These are phyloP conservation scores for Moxostoma hubbsi DNA, from an alignment of 2,797 vertebrate species.

Conservation along the genomic window DNA sequence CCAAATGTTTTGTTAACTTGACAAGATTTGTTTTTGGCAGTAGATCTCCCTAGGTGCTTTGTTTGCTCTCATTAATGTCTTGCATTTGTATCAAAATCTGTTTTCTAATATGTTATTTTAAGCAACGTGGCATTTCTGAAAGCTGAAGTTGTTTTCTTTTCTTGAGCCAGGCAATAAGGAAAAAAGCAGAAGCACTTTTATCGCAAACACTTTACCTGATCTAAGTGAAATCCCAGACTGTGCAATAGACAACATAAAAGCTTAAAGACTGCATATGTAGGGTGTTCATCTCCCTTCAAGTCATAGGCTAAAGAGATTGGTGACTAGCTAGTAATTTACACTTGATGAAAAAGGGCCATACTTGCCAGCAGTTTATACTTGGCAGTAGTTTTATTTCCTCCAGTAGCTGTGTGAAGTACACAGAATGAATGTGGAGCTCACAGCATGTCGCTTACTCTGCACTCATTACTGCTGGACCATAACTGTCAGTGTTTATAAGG, in stretches of 20 bases:
- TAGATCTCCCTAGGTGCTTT: slow-evolving; percentile 5
- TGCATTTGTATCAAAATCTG: slow-evolving; percentile 15
- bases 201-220: background rate
- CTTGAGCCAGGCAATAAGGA: background rate
- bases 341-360: slow-evolving; percentile 32
- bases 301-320: slow-evolving; percentile 19
- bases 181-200: background rate
- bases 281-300: slow-evolving; percentile 53
- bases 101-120: slow-evolving; percentile 13
- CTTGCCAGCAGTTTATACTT: background rate
- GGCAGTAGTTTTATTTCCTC: slow-evolving; percentile 10
- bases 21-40: slow-evolving; percentile 19
- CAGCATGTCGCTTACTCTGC: slow-evolving; percentile 25
- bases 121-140: background rate
- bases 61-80: slow-evolving; percentile 11
- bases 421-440: slow-evolving; percentile 15
- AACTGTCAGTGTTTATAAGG: slow-evolving; percentile 70
- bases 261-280: slow-evolving; percentile 46
- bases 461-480: slow-evolving; percentile 65
- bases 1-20: slow-evolving; percentile 34
- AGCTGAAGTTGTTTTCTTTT: background rate
- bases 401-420: slow-evolving; percentile 17
- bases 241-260: slow-evolving; percentile 24
- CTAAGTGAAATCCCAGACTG: slow-evolving; percentile 5
- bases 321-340: slow-evolving; percentile 29